Percentiles rank a stretch among this genome's conserved stretches.
These are phyloP conservation scores for Apeltes quadracus DNA, from an alignment of 2,113 vertebrate genomes.

Conservation along the genomic window DNA sequence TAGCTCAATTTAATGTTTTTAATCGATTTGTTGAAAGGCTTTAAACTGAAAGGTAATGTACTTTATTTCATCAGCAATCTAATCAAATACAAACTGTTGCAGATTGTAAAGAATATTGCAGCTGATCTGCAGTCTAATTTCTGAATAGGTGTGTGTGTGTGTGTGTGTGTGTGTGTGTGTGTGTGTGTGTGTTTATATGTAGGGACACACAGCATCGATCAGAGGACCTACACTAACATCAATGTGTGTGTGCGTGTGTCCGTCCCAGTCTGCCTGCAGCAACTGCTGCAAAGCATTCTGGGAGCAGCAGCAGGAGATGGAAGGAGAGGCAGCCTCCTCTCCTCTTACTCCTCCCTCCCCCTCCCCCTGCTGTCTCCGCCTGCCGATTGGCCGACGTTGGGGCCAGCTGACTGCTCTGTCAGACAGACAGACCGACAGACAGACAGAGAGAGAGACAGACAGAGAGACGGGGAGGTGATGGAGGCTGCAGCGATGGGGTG, in stretches of 20 bases:
- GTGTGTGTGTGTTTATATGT: background rate
- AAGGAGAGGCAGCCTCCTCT: background rate
- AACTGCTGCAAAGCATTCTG: conserved; percentile 56
- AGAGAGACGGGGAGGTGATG: conserved; percentile 59
- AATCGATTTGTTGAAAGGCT: too few relatives aligned
- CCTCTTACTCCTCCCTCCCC: conserved; percentile 8
- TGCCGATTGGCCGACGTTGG: conserved; percentile 50
- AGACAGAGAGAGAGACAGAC: conserved; percentile 1
- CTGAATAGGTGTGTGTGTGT: too few relatives aligned
- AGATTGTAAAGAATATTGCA: too few relatives aligned
- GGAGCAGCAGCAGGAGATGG: conserved; percentile 33
- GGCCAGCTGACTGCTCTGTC: conserved; percentile 65
- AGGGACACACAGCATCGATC: background rate
- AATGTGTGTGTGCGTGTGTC: background rate
- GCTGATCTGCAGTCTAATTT: too few relatives aligned
- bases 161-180: background rate
- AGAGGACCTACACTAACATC: background rate
- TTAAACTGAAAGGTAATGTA: too few relatives aligned
- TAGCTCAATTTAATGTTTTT: too few relatives aligned
- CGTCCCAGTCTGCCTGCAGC: conserved; percentile 41
- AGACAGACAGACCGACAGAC: conserved; percentile 31
- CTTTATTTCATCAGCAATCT: too few relatives aligned
- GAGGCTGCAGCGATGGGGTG: conserved; percentile 74
- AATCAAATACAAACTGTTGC: too few relatives aligned
- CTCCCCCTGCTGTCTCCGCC: conserved; percentile 11